Conservation (phyloP, 2,113 vertebrate species). For the Spea multiplicata region DNA sequence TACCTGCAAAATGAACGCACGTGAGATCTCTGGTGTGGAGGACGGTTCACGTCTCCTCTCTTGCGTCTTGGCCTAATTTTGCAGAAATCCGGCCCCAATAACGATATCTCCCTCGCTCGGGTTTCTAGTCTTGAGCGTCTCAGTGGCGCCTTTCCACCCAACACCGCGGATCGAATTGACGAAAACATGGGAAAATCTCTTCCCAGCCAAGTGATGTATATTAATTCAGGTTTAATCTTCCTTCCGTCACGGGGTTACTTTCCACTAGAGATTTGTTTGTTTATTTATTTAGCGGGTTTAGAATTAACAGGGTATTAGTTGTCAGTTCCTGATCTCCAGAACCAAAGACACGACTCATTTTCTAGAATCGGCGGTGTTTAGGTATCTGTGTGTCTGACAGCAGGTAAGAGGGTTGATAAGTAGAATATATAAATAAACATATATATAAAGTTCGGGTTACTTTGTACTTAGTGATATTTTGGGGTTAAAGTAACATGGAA, state of each 20-base stretch:
- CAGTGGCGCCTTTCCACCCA: constrained; percentile 8
- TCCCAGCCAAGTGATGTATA: not conserved
- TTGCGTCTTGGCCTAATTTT: not conserved
- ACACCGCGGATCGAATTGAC: constrained; percentile 25
- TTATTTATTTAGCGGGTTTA: not conserved
- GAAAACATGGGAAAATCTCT: not conserved
- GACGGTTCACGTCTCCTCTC: not conserved
- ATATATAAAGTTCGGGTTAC: no score
- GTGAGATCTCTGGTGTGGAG: not conserved
- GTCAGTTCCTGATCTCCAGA: not conserved
- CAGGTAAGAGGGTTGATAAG: not conserved
- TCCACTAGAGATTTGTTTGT: not conserved
- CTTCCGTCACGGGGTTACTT: not conserved
- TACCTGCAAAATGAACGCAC: no score
- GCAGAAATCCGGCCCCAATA: not conserved
- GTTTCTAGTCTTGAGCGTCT: constrained; percentile 6
- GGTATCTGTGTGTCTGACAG: not conserved
- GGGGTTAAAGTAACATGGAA: no score
- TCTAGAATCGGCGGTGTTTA: no score
- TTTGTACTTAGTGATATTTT: no score
- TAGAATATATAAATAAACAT: no score
- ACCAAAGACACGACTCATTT: not conserved
- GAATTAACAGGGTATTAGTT: not conserved
- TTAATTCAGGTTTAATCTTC: constrained; percentile 4
- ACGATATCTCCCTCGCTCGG: constrained; percentile 13